These are phyloP conservation scores for Novumbra hubbsi DNA, from an alignment of 2,797 vertebrate species.

Conservation along the genomic window DNA sequence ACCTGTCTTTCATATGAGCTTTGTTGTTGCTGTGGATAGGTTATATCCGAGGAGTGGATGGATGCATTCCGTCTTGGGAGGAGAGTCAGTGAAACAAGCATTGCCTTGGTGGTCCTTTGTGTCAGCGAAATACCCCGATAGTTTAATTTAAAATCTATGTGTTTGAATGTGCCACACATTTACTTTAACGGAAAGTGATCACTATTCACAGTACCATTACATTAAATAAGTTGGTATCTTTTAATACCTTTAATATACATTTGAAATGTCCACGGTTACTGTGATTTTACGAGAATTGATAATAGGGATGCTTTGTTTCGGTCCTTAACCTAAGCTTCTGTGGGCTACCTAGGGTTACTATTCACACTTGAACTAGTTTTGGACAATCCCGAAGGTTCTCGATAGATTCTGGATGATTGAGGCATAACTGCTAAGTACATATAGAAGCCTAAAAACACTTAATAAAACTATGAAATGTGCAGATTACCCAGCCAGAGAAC, in stretches of 20 bases:
- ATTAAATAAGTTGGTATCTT: neutral
- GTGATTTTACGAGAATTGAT: conserved; percentile 26
- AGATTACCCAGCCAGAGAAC: too few species aligned
- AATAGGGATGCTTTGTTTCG: conserved; percentile 45
- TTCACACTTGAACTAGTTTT: too few species aligned
- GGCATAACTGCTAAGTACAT: too few species aligned
- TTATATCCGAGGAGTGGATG: conserved; percentile 4
- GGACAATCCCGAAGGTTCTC: too few species aligned
- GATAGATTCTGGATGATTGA: too few species aligned
- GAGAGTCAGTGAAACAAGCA: conserved; percentile 4
- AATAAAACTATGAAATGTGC: too few species aligned
- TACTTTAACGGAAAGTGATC: neutral
- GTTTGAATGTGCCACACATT: neutral
- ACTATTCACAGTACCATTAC: neutral
- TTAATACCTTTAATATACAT: neutral
- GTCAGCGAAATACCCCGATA: neutral
- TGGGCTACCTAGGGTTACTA: too few species aligned
- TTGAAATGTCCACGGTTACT: conserved; percentile 51
- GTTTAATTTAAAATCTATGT: neutral
- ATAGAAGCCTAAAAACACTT: too few species aligned
- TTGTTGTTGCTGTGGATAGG: neutral
- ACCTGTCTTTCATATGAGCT: neutral
- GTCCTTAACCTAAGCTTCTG: neutral
- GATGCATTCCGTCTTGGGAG: conserved; percentile 7
- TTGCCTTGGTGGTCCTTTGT: neutral